Evolutionary conservation across 2,113 vertebrate genomes (phyloP).

Genomic region (Notarius quadriscutis): DNA sequence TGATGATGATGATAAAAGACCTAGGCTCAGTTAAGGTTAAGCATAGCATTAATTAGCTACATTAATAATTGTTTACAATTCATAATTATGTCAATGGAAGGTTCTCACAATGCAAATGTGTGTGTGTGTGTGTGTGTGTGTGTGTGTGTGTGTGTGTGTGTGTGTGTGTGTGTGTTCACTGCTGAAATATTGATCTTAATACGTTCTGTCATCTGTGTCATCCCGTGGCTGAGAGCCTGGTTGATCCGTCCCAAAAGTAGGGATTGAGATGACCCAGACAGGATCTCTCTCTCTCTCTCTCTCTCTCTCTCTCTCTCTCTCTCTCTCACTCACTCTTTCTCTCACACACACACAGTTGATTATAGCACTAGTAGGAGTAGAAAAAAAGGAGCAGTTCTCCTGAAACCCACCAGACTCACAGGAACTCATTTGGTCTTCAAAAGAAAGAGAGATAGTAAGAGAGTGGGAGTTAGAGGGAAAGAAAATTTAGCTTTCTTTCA

Average conservation of each 20-base stretch:
- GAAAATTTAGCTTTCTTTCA: neutral
- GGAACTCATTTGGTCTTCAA: neutral
- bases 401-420: neutral
- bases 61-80: neutral
- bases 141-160: constrained; percentile 12
- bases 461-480: neutral
- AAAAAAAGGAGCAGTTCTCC: neutral
- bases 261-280: neutral
- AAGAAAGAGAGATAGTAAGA: neutral
- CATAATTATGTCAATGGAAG: neutral
- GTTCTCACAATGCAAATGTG: neutral
- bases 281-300: neutral
- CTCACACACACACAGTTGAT: neutral
- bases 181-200: constrained; percentile 19
- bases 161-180: constrained; percentile 10
- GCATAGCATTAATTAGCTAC: neutral
- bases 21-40: neutral
- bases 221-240: neutral
- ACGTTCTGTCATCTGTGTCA: neutral
- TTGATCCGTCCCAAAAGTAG: neutral
- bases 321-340: neutral
- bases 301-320: neutral
- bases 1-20: neutral
- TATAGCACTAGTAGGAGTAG: neutral
- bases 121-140: constrained; percentile 5